Conservation (phyloP, 1,140 invertebrate species). For the Thrips palmi region DNA sequence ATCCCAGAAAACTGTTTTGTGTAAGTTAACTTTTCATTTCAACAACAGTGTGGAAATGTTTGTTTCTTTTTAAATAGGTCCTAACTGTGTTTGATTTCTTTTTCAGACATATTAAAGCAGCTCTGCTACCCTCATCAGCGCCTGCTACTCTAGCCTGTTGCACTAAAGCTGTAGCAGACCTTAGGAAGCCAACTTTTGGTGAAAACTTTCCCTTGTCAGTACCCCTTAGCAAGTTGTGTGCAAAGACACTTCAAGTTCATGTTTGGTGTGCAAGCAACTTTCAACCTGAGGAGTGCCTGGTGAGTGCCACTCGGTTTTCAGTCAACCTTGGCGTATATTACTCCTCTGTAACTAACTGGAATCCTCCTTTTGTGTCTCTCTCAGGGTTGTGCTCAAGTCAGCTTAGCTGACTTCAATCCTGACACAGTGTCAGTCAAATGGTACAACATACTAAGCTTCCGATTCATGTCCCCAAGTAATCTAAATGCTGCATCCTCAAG, state of each 20-base stretch:
- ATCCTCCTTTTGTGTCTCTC: constrained; percentile 14
- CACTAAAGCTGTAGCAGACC: constrained; percentile 51
- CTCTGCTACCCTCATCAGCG: constrained; percentile 48
- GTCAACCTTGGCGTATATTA: not conserved
- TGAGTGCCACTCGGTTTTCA: constrained; percentile 26
- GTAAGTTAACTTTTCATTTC: constrained; percentile 33
- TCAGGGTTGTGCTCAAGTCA: constrained; percentile 88
- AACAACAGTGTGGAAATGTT: not conserved
- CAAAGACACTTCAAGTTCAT: constrained; percentile 78
- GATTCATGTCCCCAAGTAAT: constrained; percentile 50
- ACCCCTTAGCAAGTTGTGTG: constrained; percentile 50
- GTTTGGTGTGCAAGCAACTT: constrained; percentile 45
- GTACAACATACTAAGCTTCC: constrained; percentile 87
- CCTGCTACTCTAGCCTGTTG: constrained; percentile 39
- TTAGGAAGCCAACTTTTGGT: constrained; percentile 59
- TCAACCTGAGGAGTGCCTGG: constrained; percentile 63
- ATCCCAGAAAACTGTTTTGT: constrained; percentile 54
- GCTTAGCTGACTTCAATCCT: constrained; percentile 81
- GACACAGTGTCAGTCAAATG: constrained; percentile 66
- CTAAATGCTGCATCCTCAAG: constrained; percentile 15
- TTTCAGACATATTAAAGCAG: constrained; percentile 58
- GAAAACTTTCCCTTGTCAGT: constrained; percentile 62
- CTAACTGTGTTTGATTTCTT: too few relatives aligned
- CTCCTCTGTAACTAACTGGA: constrained; percentile 6
- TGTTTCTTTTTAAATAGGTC: too few relatives aligned